Percentiles rank a stretch among this genome's conserved stretches.
phyloP scores from a whole-genome alignment of 2,888 invertebrate genomes.

The Agrotis segetum region DNA sequence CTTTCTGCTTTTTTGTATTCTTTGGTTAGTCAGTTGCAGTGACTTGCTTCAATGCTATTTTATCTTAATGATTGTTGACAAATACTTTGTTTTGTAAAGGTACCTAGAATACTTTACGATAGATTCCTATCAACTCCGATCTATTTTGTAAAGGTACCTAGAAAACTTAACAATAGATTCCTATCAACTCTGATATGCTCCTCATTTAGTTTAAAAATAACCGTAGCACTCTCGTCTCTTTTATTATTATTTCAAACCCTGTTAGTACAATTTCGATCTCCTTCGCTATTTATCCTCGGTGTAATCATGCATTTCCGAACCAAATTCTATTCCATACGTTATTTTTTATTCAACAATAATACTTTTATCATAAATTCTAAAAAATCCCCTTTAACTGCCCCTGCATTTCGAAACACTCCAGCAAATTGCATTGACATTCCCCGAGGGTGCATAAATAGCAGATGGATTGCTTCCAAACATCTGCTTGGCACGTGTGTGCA shows the following conservation, averaged over 20 bases:
- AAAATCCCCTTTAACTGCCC: conserved; percentile 36
- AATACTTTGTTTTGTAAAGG: background rate
- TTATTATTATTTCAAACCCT: background rate
- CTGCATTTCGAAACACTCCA: conserved; percentile 46
- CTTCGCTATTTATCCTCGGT: background rate
- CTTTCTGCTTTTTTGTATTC: conserved; percentile 32
- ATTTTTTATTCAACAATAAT: conserved; percentile 36
- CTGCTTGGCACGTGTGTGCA: conserved; percentile 84
- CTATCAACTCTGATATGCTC: background rate
- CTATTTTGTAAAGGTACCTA: background rate
- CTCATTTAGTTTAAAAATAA: background rate
- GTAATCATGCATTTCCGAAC: background rate
- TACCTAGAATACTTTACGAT: background rate
- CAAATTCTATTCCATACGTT: conserved; percentile 17
- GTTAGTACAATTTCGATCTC: background rate
- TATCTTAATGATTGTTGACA: conserved; percentile 16
- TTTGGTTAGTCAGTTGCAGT: conserved; percentile 14
- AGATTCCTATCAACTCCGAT: background rate
- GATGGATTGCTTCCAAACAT: conserved; percentile 77
- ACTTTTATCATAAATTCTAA: conserved; percentile 30
- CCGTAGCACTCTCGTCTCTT: background rate
- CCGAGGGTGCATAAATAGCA: conserved; percentile 66
- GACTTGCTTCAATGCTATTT: conserved; percentile 21
- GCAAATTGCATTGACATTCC: conserved; percentile 52
- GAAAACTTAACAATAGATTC: background rate